Conservation (phyloP, 2,888 invertebrate genomes). For the Drosophila picticornis region DNA sequence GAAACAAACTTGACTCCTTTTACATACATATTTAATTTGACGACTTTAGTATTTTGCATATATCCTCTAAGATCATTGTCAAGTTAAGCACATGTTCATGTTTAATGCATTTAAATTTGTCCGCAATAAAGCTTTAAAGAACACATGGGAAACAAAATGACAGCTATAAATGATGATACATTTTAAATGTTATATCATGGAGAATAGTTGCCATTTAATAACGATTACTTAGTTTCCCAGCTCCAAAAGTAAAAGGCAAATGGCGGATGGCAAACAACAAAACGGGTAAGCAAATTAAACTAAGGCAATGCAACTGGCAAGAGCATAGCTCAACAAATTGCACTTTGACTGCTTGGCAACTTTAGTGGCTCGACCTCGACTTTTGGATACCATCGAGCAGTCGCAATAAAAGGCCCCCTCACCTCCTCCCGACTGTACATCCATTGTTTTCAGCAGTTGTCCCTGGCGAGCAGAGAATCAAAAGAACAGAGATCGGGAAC, state of each 20-base stretch:
- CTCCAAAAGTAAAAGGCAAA: conserved; percentile 18
- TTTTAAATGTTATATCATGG: conserved; percentile 21
- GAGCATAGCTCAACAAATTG: conserved; percentile 68
- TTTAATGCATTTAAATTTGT: background rate
- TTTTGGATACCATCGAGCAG: conserved; percentile 44
- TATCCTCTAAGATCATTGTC: background rate
- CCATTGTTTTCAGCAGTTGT: conserved; percentile 68
- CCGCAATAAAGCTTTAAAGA: no score
- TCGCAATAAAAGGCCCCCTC: conserved; percentile 24
- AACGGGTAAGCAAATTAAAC: conserved; percentile 73
- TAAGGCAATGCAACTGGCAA: conserved; percentile 55
- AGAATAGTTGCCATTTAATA: conserved; percentile 15
- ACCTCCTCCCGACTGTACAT: conserved; percentile 11
- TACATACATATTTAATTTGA: background rate
- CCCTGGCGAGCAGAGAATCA: conserved; percentile 64
- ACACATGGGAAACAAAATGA: background rate
- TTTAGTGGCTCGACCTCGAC: conserved; percentile 68
- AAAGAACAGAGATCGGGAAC: conserved; percentile 36
- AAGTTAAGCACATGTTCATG: background rate
- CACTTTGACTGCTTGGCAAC: conserved; percentile 72
- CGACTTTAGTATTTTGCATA: background rate
- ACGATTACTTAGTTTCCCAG: conserved; percentile 30
- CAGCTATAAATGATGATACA: conserved; percentile 8
- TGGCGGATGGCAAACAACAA: conserved; percentile 40
- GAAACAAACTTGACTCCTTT: background rate